Percentiles rank a stretch among this genome's conserved stretches.
Evolutionary conservation across 1,140 invertebrate genomes (phyloP).

Genomic region (Caenorhabditis brenneri): DNA sequence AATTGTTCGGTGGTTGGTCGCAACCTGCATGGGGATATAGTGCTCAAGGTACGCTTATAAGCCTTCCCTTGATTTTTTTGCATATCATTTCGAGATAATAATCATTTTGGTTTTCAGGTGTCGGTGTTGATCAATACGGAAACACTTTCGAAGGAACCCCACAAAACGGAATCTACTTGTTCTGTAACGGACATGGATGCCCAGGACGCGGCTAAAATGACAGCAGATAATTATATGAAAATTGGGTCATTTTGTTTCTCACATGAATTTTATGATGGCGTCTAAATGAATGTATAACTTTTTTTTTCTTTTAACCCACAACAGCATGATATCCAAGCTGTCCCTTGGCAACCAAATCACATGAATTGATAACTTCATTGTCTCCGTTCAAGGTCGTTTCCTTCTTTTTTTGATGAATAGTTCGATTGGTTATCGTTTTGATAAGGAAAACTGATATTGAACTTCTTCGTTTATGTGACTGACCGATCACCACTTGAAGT

Average conservation of each 20-base stretch:
- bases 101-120: background rate
- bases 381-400: background rate
- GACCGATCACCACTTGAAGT: too few relatives aligned
- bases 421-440: background rate
- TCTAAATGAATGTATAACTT: background rate
- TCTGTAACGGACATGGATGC: conserved; percentile 35
- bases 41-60: background rate
- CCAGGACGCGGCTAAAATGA: conserved; percentile 13
- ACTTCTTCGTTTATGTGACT: too few relatives aligned
- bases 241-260: background rate
- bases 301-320: background rate
- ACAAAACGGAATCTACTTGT: conserved; percentile 38
- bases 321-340: background rate
- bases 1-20: conserved; percentile 28
- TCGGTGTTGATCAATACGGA: conserved; percentile 11
- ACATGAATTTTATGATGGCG: too few relatives aligned
- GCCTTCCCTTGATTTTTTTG: too few relatives aligned
- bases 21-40: conserved; percentile 23
- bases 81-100: too few relatives aligned
- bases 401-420: background rate
- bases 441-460: background rate
- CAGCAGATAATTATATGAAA: background rate
- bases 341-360: background rate
- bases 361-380: background rate
- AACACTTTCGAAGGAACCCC: conserved; percentile 33